Conservation (phyloP, 2,888 invertebrate genomes). For the Pasiphila rectangulata region DNA sequence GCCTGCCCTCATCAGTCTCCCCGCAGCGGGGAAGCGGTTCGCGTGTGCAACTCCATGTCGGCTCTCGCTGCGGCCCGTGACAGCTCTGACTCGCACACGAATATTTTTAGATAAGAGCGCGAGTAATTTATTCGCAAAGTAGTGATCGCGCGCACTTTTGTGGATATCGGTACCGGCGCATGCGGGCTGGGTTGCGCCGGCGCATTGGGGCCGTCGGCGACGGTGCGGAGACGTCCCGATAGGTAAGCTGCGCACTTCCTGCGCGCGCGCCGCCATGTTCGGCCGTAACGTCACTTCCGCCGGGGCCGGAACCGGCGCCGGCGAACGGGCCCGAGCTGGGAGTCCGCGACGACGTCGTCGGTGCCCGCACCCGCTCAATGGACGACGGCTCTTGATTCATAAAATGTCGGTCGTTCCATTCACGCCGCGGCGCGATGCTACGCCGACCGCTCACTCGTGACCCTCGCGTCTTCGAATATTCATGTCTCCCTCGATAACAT, state of each 20-base stretch:
- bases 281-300: conserved; percentile 76
- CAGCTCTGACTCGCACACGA: conserved; percentile 67
- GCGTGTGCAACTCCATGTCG: conserved; percentile 70
- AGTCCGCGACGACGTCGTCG: conserved; percentile 51
- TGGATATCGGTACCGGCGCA: conserved; percentile 66
- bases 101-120: conserved; percentile 80
- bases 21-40: conserved; percentile 78
- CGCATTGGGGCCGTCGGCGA: conserved; percentile 50
- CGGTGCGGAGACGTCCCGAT: conserved; percentile 71
- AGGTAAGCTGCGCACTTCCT: conserved; percentile 81
- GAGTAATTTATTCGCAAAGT: conserved; percentile 77
- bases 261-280: conserved; percentile 79
- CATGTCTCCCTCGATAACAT: conserved; percentile 79
- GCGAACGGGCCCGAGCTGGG: conserved; percentile 55
- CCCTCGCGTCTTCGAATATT: conserved; percentile 80
- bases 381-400: conserved; percentile 77
- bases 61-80: conserved; percentile 56
- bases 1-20: conserved; percentile 79
- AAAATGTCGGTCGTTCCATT: conserved; percentile 80
- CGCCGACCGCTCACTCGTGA: conserved; percentile 77
- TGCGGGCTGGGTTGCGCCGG: conserved; percentile 60
- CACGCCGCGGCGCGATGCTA: conserved; percentile 74
- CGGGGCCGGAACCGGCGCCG: conserved; percentile 65
- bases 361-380: conserved; percentile 63
- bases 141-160: conserved; percentile 77